Percentiles rank a stretch among this genome's conserved stretches.
phyloP scores from a whole-genome alignment of 2,113 vertebrate genomes.

The Hassar affinis region DNA sequence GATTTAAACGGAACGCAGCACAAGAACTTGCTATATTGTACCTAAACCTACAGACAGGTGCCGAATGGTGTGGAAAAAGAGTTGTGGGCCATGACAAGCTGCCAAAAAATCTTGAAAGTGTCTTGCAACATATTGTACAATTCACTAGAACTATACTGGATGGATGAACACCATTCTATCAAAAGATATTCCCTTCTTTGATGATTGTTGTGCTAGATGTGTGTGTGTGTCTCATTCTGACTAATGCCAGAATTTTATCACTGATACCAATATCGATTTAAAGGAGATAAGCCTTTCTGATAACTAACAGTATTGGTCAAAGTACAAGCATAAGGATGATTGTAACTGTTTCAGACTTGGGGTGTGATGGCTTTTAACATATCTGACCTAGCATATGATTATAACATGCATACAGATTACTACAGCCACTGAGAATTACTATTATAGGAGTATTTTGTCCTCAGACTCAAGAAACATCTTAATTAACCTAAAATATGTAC shows the following conservation, averaged over 20 bases:
- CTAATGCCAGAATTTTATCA: neutral
- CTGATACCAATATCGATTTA: neutral
- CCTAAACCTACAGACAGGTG: neutral
- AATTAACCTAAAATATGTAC: neutral
- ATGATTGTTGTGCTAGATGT: neutral
- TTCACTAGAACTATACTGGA: neutral
- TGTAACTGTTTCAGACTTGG: neutral
- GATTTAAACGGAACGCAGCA: neutral
- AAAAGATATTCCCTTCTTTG: neutral
- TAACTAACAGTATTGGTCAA: neutral
- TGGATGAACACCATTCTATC: neutral
- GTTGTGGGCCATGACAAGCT: neutral
- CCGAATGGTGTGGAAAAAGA: neutral
- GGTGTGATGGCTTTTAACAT: neutral
- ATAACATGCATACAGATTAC: neutral
- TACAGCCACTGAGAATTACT: neutral
- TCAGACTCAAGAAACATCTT: neutral
- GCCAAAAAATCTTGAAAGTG: neutral
- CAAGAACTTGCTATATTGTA: neutral
- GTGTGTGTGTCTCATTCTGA: neutral
- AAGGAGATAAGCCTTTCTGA: neutral
- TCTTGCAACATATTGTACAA: neutral
- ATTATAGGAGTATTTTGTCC: neutral
- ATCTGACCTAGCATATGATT: neutral
- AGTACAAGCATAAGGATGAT: neutral